Percentiles rank a stretch among this genome's conserved stretches.
These are phyloP conservation scores for Charadrius vociferus DNA, from an alignment of 2,113 vertebrate species.

Conservation along the genomic window DNA sequence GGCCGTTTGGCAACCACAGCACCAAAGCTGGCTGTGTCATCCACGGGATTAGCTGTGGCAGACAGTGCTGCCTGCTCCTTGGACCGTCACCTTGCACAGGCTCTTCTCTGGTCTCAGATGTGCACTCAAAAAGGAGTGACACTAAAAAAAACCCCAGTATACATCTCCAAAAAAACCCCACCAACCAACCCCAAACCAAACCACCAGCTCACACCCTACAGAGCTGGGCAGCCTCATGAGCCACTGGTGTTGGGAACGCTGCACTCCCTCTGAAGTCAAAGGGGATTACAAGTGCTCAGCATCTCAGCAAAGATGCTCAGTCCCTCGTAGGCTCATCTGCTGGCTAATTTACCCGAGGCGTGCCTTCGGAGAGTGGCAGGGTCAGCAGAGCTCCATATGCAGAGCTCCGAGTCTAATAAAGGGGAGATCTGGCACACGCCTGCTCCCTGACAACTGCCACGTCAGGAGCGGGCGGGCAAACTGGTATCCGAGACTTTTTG, in stretches of 20 bases:
- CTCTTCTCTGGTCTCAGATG: not conserved
- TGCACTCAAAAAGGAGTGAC: not conserved
- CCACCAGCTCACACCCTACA: not conserved
- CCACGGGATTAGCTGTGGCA: accelerated
- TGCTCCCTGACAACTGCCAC: not conserved
- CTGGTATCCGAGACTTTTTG: not conserved
- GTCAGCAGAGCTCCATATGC: not conserved
- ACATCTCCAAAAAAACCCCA: not conserved
- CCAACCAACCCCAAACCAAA: not conserved
- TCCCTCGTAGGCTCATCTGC: not conserved
- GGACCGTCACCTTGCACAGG: not conserved
- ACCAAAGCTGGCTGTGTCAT: not conserved
- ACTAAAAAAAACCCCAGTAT: not conserved
- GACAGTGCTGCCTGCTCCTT: not conserved
- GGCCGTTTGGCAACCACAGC: not conserved
- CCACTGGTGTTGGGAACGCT: not conserved
- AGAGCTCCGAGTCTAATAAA: not conserved
- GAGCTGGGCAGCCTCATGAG: not conserved
- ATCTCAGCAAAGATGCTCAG: not conserved
- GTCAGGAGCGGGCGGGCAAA: not conserved
- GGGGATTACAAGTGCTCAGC: not conserved
- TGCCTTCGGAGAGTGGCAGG: not conserved
- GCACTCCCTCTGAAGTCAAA: not conserved
- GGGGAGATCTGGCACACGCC: not conserved
- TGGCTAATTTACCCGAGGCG: not conserved